Percentiles rank a stretch among this genome's conserved stretches.
These are phyloP conservation scores for Porites divaricata DNA, from an alignment of 92 coral and sea anemone genomes.

Conservation along the genomic window DNA sequence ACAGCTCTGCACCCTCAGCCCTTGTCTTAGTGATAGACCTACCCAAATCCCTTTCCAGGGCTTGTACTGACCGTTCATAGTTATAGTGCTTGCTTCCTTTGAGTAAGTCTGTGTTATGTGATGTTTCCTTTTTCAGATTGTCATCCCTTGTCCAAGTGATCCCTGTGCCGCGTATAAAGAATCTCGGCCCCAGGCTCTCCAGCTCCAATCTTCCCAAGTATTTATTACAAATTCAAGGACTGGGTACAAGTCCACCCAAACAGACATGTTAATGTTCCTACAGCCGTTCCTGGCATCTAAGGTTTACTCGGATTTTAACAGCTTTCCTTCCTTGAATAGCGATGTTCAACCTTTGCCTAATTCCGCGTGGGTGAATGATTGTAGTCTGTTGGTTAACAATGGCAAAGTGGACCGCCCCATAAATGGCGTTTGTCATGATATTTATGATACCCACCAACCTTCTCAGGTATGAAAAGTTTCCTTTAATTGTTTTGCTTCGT, in stretches of 20 bases:
- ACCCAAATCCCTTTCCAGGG: no score
- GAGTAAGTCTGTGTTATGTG: background rate
- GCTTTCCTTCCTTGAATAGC: constrained; percentile 72
- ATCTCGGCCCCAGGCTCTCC: constrained; percentile 95
- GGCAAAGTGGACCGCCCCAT: constrained; percentile 57
- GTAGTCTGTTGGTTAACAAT: constrained; percentile 72
- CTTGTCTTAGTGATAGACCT: no score
- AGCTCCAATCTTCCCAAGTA: constrained; percentile 89
- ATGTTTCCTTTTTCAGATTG: constrained; percentile 59
- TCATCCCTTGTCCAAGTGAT: constrained; percentile 93
- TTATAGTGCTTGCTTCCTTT: background rate
- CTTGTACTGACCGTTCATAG: no score
- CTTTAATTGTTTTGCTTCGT: no score
- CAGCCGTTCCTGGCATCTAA: constrained; percentile 66
- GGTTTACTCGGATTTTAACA: constrained; percentile 66
- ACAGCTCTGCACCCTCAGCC: no score
- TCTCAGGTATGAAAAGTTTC: constrained; percentile 66
- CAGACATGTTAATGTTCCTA: constrained; percentile 90
- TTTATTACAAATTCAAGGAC: constrained; percentile 89
- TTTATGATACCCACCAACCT: constrained; percentile 43
- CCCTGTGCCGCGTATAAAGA: constrained; percentile 81
- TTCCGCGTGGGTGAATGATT: constrained; percentile 91
- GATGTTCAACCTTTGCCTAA: constrained; percentile 90
- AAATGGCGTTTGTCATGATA: constrained; percentile 67
- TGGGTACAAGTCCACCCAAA: constrained; percentile 83